Conservation (phyloP, 2,113 vertebrate species). For the Saccopteryx leptura region DNA sequence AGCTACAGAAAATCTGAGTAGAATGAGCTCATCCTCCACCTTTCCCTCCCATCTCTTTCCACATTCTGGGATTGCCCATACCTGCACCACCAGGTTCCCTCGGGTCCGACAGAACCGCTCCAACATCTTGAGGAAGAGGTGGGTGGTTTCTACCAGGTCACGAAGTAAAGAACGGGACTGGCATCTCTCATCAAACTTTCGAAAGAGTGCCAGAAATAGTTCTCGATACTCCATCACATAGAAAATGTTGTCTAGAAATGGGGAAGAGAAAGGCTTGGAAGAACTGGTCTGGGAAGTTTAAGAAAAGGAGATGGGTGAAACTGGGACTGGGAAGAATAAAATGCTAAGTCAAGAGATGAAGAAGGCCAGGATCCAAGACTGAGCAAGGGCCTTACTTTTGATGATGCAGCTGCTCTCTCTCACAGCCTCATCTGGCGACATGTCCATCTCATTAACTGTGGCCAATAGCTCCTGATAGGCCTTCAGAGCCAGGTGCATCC, state of each 20-base stretch:
- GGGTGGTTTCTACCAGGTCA: slow-evolving; percentile 96
- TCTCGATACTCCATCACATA: slow-evolving; percentile 99
- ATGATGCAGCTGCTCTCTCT: slow-evolving; percentile 94
- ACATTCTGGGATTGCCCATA: slow-evolving; percentile 80
- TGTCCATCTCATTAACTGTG: slow-evolving; percentile 97
- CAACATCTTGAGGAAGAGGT: slow-evolving; percentile 97
- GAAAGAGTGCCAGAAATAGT: slow-evolving; percentile 95
- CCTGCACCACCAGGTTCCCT: slow-evolving; percentile 94
- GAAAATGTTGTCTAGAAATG: slow-evolving; percentile 95
- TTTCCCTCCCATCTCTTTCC: background rate
- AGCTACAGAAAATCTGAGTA: background rate
- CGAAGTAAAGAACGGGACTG: slow-evolving; percentile 95
- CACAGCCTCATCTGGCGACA: slow-evolving; percentile 91
- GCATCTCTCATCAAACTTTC: slow-evolving; percentile 94
- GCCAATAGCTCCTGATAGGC: slow-evolving; percentile 97
- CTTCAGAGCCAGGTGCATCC: slow-evolving; percentile 98
- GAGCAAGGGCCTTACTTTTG: slow-evolving; percentile 91
- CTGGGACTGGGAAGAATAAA: background rate
- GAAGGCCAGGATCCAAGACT: background rate
- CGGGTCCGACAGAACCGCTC: slow-evolving; percentile 95
- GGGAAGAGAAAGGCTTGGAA: background rate
- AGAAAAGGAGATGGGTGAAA: background rate
- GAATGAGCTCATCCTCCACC: background rate
- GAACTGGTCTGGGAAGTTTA: background rate
- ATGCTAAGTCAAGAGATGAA: background rate